These are phyloP conservation scores for Paradoxurus hermaphroditus DNA, from an alignment of 2,113 vertebrate species.

Conservation along the genomic window DNA sequence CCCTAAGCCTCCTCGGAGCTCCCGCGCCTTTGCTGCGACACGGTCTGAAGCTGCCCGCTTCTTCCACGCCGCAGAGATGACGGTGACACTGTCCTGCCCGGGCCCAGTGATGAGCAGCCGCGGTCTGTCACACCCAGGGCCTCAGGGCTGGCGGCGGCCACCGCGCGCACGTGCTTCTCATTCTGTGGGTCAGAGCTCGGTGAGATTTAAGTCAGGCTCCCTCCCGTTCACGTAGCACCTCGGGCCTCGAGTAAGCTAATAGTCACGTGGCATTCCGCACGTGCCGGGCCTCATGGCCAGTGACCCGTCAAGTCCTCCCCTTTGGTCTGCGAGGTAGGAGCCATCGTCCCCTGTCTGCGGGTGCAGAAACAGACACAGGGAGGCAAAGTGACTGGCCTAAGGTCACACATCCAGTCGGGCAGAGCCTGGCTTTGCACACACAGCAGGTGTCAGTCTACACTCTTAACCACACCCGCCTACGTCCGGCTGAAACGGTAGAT, in stretches of 20 bases:
- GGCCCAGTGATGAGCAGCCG: too few species aligned
- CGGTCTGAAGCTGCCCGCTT: neutral
- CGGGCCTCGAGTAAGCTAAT: neutral
- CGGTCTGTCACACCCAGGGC: neutral
- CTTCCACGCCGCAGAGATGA: rapidly evolving
- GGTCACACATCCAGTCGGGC: neutral
- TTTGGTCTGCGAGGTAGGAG: neutral
- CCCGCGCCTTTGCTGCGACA: rapidly evolving
- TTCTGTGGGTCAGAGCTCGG: neutral
- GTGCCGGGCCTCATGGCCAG: neutral
- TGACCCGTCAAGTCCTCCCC: neutral
- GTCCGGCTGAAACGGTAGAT: neutral
- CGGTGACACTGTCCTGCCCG: neutral
- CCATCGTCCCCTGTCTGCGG: neutral
- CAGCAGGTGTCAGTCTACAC: too few species aligned
- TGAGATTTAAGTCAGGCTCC: neutral
- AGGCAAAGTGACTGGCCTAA: neutral
- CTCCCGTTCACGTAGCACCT: neutral
- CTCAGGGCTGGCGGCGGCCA: neutral
- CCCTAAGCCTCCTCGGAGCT: neutral
- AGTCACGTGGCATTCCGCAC: neutral
- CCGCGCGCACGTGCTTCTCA: neutral
- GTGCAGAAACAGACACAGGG: neutral
- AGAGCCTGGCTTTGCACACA: neutral
- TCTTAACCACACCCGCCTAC: neutral